These are phyloP conservation scores for Bradypodion ventrale DNA, from an alignment of 2,797 vertebrate species.

Conservation along the genomic window DNA sequence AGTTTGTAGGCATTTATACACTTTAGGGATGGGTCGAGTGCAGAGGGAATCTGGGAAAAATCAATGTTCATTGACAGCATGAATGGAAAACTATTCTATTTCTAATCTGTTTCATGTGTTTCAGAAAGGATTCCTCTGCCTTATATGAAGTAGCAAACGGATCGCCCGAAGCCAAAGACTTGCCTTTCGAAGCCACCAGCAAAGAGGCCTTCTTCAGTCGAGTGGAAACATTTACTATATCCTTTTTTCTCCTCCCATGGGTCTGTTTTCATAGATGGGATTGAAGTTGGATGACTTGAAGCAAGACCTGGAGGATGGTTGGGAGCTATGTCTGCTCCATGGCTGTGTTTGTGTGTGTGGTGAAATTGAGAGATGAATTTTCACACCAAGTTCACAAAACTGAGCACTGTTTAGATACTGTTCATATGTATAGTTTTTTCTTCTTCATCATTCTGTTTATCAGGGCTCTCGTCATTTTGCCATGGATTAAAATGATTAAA, in stretches of 20 bases:
- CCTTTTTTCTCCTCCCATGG: conserved; percentile 80
- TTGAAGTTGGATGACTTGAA: not conserved
- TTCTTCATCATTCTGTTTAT: too few species aligned
- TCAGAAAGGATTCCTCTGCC: conserved; percentile 73
- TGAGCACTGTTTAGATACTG: too few species aligned
- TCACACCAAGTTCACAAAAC: not conserved
- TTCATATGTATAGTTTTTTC: too few species aligned
- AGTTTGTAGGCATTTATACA: not conserved
- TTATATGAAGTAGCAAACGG: conserved; percentile 72
- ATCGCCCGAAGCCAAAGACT: conserved; percentile 61
- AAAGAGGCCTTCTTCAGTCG: conserved; percentile 90
- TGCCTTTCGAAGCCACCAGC: conserved; percentile 84
- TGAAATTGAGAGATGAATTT: not conserved
- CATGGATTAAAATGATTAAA: too few species aligned
- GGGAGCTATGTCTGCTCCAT: too few species aligned
- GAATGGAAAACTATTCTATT: not conserved
- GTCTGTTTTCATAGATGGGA: not conserved
- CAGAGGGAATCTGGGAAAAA: not conserved
- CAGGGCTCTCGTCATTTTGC: too few species aligned
- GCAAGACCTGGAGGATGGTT: not conserved
- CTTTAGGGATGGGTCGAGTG: not conserved
- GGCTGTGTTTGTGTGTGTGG: not conserved
- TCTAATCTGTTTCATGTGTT: conserved; percentile 38
- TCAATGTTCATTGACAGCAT: not conserved
- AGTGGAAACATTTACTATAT: conserved; percentile 95